A percentile compares a stretch with the other conserved stretches of the same genome.
Evolutionary conservation across 1,140 invertebrate species (phyloP).

Genomic region (Drosophila lacertosa): DNA sequence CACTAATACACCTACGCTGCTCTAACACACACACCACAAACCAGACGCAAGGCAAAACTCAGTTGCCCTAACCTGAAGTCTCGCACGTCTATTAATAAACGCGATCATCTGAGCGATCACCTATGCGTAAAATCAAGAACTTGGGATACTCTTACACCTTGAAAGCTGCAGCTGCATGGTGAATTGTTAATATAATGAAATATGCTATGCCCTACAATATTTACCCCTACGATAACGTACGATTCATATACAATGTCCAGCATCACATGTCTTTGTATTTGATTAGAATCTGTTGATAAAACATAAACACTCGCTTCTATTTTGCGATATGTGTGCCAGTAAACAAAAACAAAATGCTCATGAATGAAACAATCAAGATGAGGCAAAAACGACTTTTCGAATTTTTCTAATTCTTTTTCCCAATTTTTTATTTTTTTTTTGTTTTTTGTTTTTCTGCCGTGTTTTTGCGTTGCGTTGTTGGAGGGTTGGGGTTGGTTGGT

Average conservation of each 20-base stretch:
- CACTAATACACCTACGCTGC: conserved; percentile 20
- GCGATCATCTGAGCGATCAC: conserved; percentile 46
- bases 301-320: conserved; percentile 4
- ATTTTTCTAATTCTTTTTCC: no score
- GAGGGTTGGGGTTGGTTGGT: conserved; percentile 33
- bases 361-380: conserved; percentile 56
- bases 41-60: conserved; percentile 47
- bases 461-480: conserved; percentile 17
- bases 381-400: conserved; percentile 19
- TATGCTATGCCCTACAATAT: conserved; percentile 5
- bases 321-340: not conserved
- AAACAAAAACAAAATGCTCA: conserved; percentile 35
- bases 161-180: conserved; percentile 33
- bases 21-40: conserved; percentile 11
- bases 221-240: not conserved
- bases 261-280: conserved; percentile 7
- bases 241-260: not conserved
- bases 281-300: conserved; percentile 24
- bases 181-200: conserved; percentile 2
- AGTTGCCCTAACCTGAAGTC: conserved; percentile 69
- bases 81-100: conserved; percentile 63
- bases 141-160: conserved; percentile 48
- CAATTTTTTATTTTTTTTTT: not conserved
- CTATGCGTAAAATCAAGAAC: conserved; percentile 56
- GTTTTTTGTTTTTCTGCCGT: conserved; percentile 30